These are phyloP conservation scores for Mesorhabditis spiculigera DNA, from an alignment of 2,888 invertebrate genomes.

Conservation along the genomic window DNA sequence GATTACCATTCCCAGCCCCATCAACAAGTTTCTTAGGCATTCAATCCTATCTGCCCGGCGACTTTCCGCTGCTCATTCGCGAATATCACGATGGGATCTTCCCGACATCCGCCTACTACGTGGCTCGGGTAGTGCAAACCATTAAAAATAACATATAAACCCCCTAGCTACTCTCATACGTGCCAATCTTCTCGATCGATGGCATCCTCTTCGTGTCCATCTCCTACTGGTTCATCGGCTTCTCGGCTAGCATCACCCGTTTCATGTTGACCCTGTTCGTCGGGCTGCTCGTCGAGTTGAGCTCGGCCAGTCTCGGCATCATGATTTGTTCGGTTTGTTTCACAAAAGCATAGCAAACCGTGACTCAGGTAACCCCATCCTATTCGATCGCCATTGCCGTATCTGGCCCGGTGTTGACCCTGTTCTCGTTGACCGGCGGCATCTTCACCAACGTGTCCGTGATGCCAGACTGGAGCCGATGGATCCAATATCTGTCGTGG, in stretches of 20 bases:
- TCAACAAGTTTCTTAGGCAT: constrained; percentile 71
- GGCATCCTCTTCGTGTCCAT: constrained; percentile 79
- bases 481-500: constrained; percentile 53
- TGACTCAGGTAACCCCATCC: constrained; percentile 29
- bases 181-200: constrained; percentile 79
- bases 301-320: constrained; percentile 41
- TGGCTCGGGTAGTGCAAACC: constrained; percentile 33
- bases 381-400: constrained; percentile 51
- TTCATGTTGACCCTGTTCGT: constrained; percentile 38
- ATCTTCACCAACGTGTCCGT: constrained; percentile 45
- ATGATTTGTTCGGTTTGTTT: constrained; percentile 19
- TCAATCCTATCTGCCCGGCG: constrained; percentile 80
- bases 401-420: constrained; percentile 48
- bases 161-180: constrained; percentile 29
- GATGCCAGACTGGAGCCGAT: constrained; percentile 44
- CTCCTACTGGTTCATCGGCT: constrained; percentile 77
- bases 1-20: constrained; percentile 65
- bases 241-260: constrained; percentile 14
- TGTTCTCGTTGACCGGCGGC: constrained; percentile 51
- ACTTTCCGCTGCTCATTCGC: constrained; percentile 82
- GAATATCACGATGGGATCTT: constrained; percentile 89
- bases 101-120: constrained; percentile 63
- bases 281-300: constrained; percentile 44
- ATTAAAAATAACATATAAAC: neutral
- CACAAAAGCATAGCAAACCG: neutral